Conservation (phyloP, 2,797 vertebrate genomes). For the Aldrovandia affinis region DNA sequence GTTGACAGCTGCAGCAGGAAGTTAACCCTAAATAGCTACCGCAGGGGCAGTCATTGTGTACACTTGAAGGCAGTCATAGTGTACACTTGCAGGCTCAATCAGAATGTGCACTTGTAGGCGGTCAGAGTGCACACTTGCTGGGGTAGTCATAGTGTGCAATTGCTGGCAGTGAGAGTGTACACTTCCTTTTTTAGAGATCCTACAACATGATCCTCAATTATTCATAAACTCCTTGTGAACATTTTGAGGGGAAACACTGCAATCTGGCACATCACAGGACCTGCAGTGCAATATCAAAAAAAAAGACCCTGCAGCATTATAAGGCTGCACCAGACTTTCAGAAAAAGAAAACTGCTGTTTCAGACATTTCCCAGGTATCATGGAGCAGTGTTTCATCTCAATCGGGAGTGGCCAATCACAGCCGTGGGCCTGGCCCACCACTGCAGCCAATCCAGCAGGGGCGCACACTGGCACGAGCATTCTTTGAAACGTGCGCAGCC, state of each 20-base stretch:
- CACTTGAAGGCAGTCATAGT: background rate
- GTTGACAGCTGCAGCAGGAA: background rate
- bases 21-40: background rate
- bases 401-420: no score
- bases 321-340: background rate
- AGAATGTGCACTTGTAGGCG: background rate
- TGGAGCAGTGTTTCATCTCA: background rate
- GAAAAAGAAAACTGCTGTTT: background rate
- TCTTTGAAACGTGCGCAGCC: no score
- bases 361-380: background rate
- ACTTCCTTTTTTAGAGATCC: background rate
- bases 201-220: background rate
- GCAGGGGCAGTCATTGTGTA: background rate
- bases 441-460: no score
- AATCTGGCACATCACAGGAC: background rate
- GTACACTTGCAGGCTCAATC: background rate
- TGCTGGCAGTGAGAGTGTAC: background rate
- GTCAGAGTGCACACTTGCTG: background rate
- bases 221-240: background rate
- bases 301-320: background rate
- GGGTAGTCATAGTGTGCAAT: background rate
- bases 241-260: background rate
- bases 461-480: no score
- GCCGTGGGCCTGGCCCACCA: no score
- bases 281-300: background rate